Evolutionary conservation across 1,140 invertebrate genomes (phyloP), one percentile per base, ranked within the genome.

Genomic region (Formica selysi): DNA sequence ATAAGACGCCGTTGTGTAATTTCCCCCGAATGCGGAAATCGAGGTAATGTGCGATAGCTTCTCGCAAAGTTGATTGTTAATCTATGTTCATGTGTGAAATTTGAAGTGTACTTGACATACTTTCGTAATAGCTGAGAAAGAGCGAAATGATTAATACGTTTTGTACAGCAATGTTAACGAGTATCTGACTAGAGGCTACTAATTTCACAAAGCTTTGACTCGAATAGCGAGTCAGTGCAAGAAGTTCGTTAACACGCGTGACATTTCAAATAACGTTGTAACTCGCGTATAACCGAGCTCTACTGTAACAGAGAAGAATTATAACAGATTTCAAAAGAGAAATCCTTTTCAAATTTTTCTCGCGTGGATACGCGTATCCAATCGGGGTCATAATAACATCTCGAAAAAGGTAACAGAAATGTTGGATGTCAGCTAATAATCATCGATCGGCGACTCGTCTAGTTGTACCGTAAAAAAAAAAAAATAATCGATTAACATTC

Each of bases 151-250:
- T 70, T 71, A 83, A 73, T 73, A 54, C 32, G 57, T 80, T 80
- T 68, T 70, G 36, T 44, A 36, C 19, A 7, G 78, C 54, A 19
- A 7, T 7, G 54, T 61, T 73, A 81, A 36, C 59, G 51, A 81
- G 36, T 26, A 26, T 59, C 54, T 68, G 22, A 29, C 26, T 19
- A 10, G 19, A n/a, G 44, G 22, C 59, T 32, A 7, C 51, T 73
- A 70, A 73, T 81, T 81, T 81, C 26, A 81, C 79, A 81, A 81
- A 81, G 68, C 7, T 73, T 81, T 81, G 38, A 59, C 51, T 29
- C n/a, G 16, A 68, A 41, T 13, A n/a, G 32, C 51, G n/a, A 0
- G n/a, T 29, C 19, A 19, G 48, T 8, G 59, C 41, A 78, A 85
- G 65, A 48, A 61, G 67, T 87, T 85, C 67, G 36, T 78, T 79